Evolutionary conservation across 2,797 vertebrate genomes (phyloP).

Genomic region (Mormyrops attenuatus): DNA sequence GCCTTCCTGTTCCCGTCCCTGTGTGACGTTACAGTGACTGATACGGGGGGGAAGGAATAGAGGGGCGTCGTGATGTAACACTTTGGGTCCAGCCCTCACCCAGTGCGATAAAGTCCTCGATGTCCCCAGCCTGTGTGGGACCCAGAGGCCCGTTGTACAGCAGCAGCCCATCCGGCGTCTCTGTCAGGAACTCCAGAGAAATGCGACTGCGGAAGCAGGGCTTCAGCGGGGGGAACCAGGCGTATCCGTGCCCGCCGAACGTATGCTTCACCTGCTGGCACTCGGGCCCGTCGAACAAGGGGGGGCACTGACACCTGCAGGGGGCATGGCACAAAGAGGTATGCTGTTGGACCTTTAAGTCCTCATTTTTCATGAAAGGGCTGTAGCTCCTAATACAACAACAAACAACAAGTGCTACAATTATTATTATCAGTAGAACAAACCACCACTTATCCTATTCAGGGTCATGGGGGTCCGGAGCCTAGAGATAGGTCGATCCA

Average conservation of each 20-base stretch:
- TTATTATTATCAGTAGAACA: neutral
- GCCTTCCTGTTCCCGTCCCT: neutral
- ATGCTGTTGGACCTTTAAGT: neutral
- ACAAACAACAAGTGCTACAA: neutral
- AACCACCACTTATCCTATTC: no score
- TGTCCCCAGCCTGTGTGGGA: conserved; percentile 48
- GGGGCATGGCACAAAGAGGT: neutral
- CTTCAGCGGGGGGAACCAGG: conserved; percentile 79
- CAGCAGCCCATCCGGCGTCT: conserved; percentile 69
- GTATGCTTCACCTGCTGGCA: conserved; percentile 82
- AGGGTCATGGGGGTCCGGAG: no score
- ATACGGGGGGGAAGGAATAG: neutral
- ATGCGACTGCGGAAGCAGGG: conserved; percentile 76
- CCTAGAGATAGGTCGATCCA: no score
- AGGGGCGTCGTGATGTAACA: neutral
- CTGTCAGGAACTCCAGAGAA: conserved; percentile 78
- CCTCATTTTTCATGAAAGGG: neutral
- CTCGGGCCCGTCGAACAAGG: conserved; percentile 75
- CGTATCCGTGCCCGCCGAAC: conserved; percentile 74
- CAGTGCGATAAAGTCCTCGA: conserved; percentile 72
- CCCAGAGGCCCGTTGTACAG: conserved; percentile 73
- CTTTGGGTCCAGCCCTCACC: conserved; percentile 53
- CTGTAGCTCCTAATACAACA: neutral
- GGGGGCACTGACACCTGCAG: conserved; percentile 70
- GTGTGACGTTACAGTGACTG: neutral